Evolutionary conservation across 2,888 invertebrate genomes (phyloP).

Genomic region (Drosophila ustulata): DNA sequence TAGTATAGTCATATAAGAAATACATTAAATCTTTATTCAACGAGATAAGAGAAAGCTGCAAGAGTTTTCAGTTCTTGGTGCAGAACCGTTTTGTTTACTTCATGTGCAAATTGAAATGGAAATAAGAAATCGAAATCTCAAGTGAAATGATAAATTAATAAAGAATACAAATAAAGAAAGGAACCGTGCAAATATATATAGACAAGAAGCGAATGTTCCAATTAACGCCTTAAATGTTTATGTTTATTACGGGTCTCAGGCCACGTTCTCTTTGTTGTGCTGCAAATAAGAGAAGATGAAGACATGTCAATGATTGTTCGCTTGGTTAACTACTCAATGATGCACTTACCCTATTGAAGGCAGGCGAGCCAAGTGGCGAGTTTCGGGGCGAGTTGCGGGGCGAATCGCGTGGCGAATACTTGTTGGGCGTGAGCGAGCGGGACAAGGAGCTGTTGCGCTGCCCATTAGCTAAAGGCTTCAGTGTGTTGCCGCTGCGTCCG

Average conservation of each 20-base stretch:
- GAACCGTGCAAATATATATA: slow-evolving; percentile 26
- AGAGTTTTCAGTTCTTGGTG: slow-evolving; percentile 27
- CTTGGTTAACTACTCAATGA: slow-evolving; percentile 11
- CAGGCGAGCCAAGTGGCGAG: slow-evolving; percentile 45
- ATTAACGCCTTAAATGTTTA: slow-evolving; percentile 26
- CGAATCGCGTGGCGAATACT: slow-evolving; percentile 59
- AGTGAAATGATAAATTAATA: slow-evolving; percentile 16
- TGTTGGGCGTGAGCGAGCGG: slow-evolving; percentile 62
- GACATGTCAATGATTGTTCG: slow-evolving; percentile 11
- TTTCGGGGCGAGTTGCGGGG: slow-evolving; percentile 52
- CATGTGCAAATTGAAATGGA: slow-evolving; percentile 49
- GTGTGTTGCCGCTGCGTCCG: slow-evolving; percentile 42
- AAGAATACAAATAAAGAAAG: slow-evolving; percentile 22
- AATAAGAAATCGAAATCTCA: slow-evolving; percentile 21
- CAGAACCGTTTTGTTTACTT: slow-evolving; percentile 51
- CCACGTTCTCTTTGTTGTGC: slow-evolving; percentile 79
- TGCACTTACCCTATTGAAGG: slow-evolving; percentile 47
- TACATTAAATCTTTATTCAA: slow-evolving; percentile 1
- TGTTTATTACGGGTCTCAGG: slow-evolving; percentile 44
- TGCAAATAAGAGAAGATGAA: slow-evolving; percentile 32
- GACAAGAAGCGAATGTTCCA: slow-evolving; percentile 21
- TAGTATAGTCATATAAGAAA: neutral
- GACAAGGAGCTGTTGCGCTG: slow-evolving; percentile 59
- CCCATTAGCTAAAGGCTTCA: slow-evolving; percentile 44
- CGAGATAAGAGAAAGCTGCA: neutral